Conservation (phyloP, 2,888 invertebrate genomes). For the Cephus pygmeus region DNA sequence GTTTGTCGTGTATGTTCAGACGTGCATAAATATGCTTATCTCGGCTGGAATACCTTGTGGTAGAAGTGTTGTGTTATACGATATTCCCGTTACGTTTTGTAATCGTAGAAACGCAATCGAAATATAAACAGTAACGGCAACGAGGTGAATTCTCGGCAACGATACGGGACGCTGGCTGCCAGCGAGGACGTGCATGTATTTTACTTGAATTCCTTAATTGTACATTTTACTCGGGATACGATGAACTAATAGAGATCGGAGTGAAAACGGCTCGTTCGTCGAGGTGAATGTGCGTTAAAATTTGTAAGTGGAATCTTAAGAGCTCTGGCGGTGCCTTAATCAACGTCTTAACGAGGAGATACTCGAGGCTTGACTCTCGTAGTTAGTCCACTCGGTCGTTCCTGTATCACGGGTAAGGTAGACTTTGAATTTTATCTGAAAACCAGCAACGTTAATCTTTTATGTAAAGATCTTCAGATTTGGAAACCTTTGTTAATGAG, state of each 20-base stretch:
- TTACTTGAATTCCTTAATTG: background rate
- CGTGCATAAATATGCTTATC: too few species aligned
- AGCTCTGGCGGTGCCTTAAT: conserved; percentile 3
- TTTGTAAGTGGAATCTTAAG: conserved; percentile 5
- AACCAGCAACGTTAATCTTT: background rate
- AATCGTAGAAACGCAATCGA: too few species aligned
- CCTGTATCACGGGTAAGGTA: background rate
- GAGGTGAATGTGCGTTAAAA: conserved; percentile 1
- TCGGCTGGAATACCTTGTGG: too few species aligned
- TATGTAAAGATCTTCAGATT: background rate
- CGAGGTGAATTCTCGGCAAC: too few species aligned
- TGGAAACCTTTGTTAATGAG: background rate
- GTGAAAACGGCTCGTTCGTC: background rate
- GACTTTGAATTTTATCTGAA: background rate
- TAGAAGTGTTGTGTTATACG: too few species aligned
- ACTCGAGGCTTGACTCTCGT: background rate
- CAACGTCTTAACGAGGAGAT: conserved; percentile 1
- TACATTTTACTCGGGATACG: background rate
- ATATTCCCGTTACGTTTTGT: too few species aligned
- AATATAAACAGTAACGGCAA: too few species aligned
- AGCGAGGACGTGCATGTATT: background rate
- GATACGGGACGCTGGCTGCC: background rate
- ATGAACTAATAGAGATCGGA: background rate
- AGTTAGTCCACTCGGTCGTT: background rate
- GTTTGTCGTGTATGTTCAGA: too few species aligned